Base-by-base conservation (phyloP, 2,797 vertebrate genomes). In the Sebastiscus albofasciatus region DNA sequence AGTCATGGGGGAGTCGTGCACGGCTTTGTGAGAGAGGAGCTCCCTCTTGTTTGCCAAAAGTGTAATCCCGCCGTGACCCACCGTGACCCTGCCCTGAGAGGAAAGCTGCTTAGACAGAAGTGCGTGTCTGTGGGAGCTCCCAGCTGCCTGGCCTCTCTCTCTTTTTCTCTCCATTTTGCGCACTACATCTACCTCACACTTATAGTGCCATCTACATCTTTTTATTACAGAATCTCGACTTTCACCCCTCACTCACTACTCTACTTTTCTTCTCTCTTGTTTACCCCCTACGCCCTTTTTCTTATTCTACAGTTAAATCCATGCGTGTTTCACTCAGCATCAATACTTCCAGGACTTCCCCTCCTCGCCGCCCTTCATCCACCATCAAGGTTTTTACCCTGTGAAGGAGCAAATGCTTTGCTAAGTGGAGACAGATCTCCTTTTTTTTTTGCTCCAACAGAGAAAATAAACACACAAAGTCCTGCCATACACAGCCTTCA, bases 21-120 rank as follows among this genome's bases (percentile, higher is more conserved):
- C 83, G 87, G 92, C 90, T 93, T 90, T 93, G 92, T 90, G 89
- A 87, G 89, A 92, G 91, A 93, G 91, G 83, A 95, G 94, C 95
- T 95, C 93, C 94, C 92, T 94, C 93, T 95, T 96, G 95, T 96
- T 96, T 96, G 96, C 96, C 96, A 96, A 96, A 96, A 96, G 94
- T 95, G 95, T 96, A 96, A 96, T 96, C 95, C 95, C 85, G 75
- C 91, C 84, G 39, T 95, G 95, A 96, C 95, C 96, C 69, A 87
- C 86, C 84, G 87, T 91, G 93, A 96, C 95, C 95, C 92, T 81
- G 93, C 93, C 94, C 94, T 93, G 90, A 94, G 95, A 96, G 94
- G 93, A 96, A 95, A 96, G 95, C 95, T 95, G 95, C 96, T 96
- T 96, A 96, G 94, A 95, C 92, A 94, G 87, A 90, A 95, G 92